A percentile compares a stretch with the other conserved stretches of the same genome.
phyloP scores from a whole-genome alignment of 2,113 vertebrate species.

The Etheostoma cragini region DNA sequence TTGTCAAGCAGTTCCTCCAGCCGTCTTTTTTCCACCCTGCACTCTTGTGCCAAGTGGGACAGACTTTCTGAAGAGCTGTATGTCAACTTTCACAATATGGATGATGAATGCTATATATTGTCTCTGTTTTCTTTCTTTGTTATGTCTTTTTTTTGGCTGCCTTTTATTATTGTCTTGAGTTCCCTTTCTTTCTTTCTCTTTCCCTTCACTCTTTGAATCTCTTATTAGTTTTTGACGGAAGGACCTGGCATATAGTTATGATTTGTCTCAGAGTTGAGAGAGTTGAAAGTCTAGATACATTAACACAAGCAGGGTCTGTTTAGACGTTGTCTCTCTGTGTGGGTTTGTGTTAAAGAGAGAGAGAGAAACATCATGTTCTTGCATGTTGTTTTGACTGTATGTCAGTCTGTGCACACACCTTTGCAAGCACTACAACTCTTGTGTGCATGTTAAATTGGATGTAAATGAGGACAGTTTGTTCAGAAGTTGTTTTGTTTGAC shows the following conservation, averaged over 20 bases:
- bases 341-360: not conserved
- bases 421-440: slow-evolving; percentile 29
- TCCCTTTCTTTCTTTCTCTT: slow-evolving; percentile 1
- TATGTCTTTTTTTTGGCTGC: slow-evolving; percentile 19
- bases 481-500: slow-evolving; percentile 36
- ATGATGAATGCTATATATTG: slow-evolving; percentile 50
- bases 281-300: not conserved
- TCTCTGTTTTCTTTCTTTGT: slow-evolving; percentile 38
- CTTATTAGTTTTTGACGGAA: slow-evolving; percentile 64
- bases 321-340: slow-evolving; percentile 8
- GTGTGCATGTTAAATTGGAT: slow-evolving; percentile 32
- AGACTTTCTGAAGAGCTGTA: slow-evolving; percentile 33
- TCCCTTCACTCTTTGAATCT: slow-evolving; percentile 53
- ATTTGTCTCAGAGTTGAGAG: slow-evolving; percentile 37
- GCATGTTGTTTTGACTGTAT: not conserved
- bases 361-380: not conserved
- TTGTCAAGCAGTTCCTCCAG: slow-evolving; percentile 46
- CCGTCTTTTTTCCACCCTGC: slow-evolving; percentile 25
- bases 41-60: slow-evolving; percentile 41
- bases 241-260: slow-evolving; percentile 22
- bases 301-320: slow-evolving; percentile 19
- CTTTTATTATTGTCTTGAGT: slow-evolving; percentile 41
- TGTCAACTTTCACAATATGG: slow-evolving; percentile 48
- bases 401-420: not conserved
- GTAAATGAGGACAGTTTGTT: slow-evolving; percentile 36